Conservation (phyloP, 2,113 vertebrate species). For the Paracanthobrama guichenoti region DNA sequence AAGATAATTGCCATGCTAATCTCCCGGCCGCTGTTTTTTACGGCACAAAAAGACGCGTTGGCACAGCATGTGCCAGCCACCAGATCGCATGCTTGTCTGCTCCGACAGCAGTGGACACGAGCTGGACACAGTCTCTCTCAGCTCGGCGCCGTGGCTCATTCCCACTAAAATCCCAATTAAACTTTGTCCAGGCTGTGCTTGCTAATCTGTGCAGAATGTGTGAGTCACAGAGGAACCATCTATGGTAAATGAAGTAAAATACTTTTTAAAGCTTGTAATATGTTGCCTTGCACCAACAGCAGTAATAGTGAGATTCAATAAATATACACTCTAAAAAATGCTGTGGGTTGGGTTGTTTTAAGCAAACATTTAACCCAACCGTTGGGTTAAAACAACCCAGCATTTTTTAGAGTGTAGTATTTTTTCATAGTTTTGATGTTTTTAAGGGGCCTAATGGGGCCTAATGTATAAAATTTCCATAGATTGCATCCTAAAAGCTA, state of each 20-base stretch:
- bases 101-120: neutral
- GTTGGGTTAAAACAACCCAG: no score
- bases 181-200: neutral
- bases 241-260: neutral
- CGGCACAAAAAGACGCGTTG: slow-evolving; percentile 60
- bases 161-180: slow-evolving; percentile 13
- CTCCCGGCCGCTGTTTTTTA: slow-evolving; percentile 68
- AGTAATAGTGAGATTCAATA: neutral
- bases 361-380: no score
- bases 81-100: neutral
- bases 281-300: neutral
- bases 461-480: no score
- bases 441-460: neutral
- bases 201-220: neutral
- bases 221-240: slow-evolving; percentile 4
- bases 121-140: slow-evolving; percentile 15
- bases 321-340: no score
- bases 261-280: neutral
- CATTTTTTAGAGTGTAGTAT: no score
- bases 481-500: no score
- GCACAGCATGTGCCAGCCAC: neutral
- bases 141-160: neutral
- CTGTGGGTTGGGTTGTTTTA: no score
- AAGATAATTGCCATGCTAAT: slow-evolving; percentile 80
- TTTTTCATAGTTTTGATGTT: neutral